phyloP scores from a whole-genome alignment of 2,888 invertebrate species.

The Microdon myrmicae region DNA sequence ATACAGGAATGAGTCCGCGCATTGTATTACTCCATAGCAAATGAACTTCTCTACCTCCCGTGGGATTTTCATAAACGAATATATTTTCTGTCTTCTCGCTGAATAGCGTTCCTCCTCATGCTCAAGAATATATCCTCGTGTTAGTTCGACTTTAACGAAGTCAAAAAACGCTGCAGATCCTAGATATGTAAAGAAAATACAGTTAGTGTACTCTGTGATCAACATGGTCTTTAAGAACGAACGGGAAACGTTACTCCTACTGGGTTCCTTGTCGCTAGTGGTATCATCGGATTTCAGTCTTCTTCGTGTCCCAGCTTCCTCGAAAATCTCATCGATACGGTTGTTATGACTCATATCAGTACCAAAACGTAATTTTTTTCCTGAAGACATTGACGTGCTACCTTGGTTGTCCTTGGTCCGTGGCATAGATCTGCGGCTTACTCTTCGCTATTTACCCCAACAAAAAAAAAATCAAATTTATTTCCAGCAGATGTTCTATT shows the following conservation, averaged over 20 bases:
- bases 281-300: conserved; percentile 48
- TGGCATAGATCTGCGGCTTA: too few relatives aligned
- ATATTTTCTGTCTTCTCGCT: conserved; percentile 93
- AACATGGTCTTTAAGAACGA: neutral
- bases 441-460: too few relatives aligned
- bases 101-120: conserved; percentile 95
- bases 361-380: conserved; percentile 68
- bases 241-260: conserved; percentile 11
- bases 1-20: conserved; percentile 96
- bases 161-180: conserved; percentile 67
- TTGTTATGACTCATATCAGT: conserved; percentile 64
- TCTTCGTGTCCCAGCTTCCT: conserved; percentile 52
- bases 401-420: conserved; percentile 45
- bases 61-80: conserved; percentile 96
- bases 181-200: conserved; percentile 3
- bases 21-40: conserved; percentile 93
- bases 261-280: conserved; percentile 15
- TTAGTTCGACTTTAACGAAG: conserved; percentile 88
- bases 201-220: neutral
- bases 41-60: conserved; percentile 92
- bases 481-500: too few relatives aligned
- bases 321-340: conserved; percentile 59
- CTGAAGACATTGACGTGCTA: conserved; percentile 38
- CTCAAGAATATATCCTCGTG: conserved; percentile 91
- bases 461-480: too few relatives aligned